phyloP scores from a whole-genome alignment of 23 tunicate genomes.

The Halocynthia roretzi region DNA sequence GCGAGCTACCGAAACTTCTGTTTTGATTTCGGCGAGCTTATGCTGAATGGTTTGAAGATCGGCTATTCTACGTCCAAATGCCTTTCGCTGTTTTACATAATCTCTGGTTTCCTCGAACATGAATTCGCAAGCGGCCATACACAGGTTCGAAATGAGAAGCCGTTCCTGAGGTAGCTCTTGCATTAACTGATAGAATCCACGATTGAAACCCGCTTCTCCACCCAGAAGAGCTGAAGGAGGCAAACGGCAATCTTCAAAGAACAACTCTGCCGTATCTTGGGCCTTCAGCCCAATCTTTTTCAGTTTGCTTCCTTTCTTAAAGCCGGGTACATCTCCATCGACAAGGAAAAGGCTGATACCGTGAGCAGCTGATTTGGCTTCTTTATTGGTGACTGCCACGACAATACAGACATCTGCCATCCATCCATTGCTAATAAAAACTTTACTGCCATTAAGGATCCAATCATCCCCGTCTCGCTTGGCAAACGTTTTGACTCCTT shows the following conservation, averaged over 20 bases:
- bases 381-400: slow-evolving; percentile 84
- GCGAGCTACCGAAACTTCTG: slow-evolving; percentile 76
- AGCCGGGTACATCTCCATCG: slow-evolving; percentile 78
- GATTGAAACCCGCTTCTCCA: slow-evolving; percentile 84
- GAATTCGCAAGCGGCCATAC: slow-evolving; percentile 78
- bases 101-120: slow-evolving; percentile 92
- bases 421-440: slow-evolving; percentile 92
- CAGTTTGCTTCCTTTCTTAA: slow-evolving; percentile 75
- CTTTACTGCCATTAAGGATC: slow-evolving; percentile 90
- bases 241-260: slow-evolving; percentile 86
- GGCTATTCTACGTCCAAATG: slow-evolving; percentile 86
- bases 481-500: slow-evolving; percentile 88
- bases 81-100: slow-evolving; percentile 97
- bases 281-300: slow-evolving; percentile 94
- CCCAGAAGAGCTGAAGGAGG: slow-evolving; percentile 86
- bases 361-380: slow-evolving; percentile 90
- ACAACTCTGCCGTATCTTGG: slow-evolving; percentile 95
- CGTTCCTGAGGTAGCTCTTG: slow-evolving; percentile 95
- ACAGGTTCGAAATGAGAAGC: slow-evolving; percentile 65
- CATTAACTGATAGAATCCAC: slow-evolving; percentile 86
- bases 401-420: slow-evolving; percentile 85
- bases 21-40: slow-evolving; percentile 91
- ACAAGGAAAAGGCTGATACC: slow-evolving; percentile 90
- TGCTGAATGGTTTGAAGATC: slow-evolving; percentile 95
- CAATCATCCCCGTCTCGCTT: slow-evolving; percentile 88